phyloP scores from a whole-genome alignment of 2,888 invertebrate genomes.

The Philaethria dido region DNA sequence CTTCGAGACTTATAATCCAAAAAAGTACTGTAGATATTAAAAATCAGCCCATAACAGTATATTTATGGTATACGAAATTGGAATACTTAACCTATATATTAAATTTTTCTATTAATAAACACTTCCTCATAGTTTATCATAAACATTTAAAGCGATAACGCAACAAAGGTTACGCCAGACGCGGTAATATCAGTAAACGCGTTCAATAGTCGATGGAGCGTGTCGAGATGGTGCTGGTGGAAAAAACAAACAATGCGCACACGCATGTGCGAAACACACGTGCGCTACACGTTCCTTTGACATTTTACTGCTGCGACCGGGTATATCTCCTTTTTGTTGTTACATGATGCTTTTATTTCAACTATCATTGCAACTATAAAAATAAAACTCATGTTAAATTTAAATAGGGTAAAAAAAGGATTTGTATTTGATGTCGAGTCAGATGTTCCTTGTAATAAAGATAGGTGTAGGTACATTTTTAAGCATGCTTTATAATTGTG shows the following conservation, averaged over 20 bases:
- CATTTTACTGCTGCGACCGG: conserved; percentile 32
- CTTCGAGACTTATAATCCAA: background rate
- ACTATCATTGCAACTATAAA: background rate
- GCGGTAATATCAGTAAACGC: conserved; percentile 28
- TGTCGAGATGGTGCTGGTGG: conserved; percentile 36
- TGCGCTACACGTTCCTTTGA: conserved; percentile 52
- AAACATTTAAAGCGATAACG: conserved; percentile 19
- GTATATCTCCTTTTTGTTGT: conserved; percentile 26
- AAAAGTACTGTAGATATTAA: too few species aligned
- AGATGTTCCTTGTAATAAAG: too few species aligned
- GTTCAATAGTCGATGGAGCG: conserved; percentile 32
- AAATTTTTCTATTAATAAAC: conserved; percentile 3
- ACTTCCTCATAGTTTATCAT: conserved; percentile 14
- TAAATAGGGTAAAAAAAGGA: too few species aligned
- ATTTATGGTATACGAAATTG: background rate
- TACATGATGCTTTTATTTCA: background rate
- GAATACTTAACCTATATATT: background rate
- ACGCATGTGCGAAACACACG: conserved; percentile 57
- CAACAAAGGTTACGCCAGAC: conserved; percentile 26
- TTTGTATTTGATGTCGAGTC: too few species aligned
- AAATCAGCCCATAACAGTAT: background rate
- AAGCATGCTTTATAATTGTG: too few species aligned
- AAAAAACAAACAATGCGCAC: conserved; percentile 44
- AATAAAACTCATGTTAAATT: too few species aligned
- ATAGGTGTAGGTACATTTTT: too few species aligned